Conservation (phyloP, 35 echinoderm and acorn worm species). For the Apostichopus japonicus region DNA sequence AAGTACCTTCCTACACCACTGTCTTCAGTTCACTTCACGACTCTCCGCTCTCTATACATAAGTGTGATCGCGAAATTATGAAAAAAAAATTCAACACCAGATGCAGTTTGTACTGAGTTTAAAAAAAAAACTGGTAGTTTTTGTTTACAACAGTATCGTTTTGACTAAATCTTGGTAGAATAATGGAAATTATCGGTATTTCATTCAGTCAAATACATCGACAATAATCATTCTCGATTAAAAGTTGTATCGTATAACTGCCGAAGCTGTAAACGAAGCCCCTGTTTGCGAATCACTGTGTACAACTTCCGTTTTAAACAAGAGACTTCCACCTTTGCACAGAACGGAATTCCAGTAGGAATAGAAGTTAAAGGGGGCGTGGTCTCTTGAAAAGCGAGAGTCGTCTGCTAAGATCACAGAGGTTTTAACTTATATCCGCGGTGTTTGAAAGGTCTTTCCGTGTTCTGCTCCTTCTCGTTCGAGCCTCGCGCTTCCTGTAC, state of each 20-base stretch:
- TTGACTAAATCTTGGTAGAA: too few relatives aligned
- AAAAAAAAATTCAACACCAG: too few relatives aligned
- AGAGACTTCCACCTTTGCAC: constrained; percentile 51
- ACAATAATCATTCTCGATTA: too few relatives aligned
- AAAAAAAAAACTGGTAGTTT: too few relatives aligned
- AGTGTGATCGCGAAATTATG: too few relatives aligned
- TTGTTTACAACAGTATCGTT: too few relatives aligned
- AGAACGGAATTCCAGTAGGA: constrained; percentile 38
- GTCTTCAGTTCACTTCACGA: too few relatives aligned
- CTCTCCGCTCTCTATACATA: too few relatives aligned
- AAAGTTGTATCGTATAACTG: neutral
- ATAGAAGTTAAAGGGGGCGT: constrained; percentile 25
- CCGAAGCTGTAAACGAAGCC: neutral
- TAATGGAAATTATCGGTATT: too few relatives aligned
- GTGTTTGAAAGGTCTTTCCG: constrained; percentile 38
- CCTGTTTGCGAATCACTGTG: neutral
- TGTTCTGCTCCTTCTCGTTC: constrained; percentile 18
- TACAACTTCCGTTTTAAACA: neutral
- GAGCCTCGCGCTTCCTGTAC: constrained; percentile 39
- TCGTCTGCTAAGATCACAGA: neutral
- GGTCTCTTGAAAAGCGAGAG: neutral
- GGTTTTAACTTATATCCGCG: constrained; percentile 1
- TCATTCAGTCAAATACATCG: too few relatives aligned
- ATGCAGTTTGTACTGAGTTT: too few relatives aligned
- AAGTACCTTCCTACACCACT: too few relatives aligned